Percentiles rank a stretch among this genome's conserved stretches.
These are phyloP conservation scores for Octodon degus DNA, from an alignment of 2,113 vertebrate genomes.

Conservation along the genomic window DNA sequence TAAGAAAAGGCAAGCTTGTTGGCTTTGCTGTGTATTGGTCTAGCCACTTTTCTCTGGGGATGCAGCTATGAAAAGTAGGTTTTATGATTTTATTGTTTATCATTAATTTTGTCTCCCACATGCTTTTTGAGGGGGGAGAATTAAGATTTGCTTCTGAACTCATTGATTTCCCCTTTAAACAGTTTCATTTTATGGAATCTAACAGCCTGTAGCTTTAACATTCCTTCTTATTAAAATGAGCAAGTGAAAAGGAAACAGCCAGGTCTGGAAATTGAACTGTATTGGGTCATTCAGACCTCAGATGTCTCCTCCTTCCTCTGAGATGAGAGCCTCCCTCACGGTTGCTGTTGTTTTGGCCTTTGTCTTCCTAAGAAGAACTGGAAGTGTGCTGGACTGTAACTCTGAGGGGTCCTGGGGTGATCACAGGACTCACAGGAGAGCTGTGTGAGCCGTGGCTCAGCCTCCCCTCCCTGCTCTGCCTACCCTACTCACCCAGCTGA, in stretches of 20 bases:
- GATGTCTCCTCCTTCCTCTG: neutral
- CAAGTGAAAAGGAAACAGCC: neutral
- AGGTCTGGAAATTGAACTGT: neutral
- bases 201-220: neutral
- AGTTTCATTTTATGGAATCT: neutral
- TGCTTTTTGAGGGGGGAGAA: neutral
- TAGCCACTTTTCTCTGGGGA: neutral
- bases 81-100: slow-evolving; percentile 31
- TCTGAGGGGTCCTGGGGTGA: neutral
- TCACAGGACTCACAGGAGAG: neutral
- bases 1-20: neutral
- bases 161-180: slow-evolving; percentile 27
- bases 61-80: neutral
- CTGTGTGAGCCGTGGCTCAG: neutral
- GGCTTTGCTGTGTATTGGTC: neutral
- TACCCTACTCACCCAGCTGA: neutral
- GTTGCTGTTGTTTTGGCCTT: neutral
- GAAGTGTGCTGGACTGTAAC: neutral
- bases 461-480: neutral
- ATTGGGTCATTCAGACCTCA: neutral
- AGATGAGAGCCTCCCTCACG: neutral
- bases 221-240: neutral
- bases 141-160: neutral
- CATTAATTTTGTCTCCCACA: neutral
- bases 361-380: neutral